Evolutionary conservation across 2,888 invertebrate genomes (phyloP), one percentile per base, ranked within the genome.

Genomic region (Luffia ferchaultella): DNA sequence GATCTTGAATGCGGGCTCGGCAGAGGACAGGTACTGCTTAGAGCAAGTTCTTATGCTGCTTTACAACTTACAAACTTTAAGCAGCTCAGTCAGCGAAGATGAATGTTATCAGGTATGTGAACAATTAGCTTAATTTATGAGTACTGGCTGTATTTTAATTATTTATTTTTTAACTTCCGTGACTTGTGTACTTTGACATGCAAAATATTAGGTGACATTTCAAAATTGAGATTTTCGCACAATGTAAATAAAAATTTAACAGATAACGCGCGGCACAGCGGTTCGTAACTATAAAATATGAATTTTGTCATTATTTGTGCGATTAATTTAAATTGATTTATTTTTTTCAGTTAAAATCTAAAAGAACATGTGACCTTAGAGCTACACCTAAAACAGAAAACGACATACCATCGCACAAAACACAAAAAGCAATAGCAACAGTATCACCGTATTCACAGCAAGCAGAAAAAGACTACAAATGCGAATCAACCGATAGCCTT

Each of bases 41-140:
- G 87, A 89, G 60, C 89, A 89, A 64, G 82, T 89, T 46, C 65
- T 88, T 52, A 85, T 86, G 67, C 73, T 89, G 60, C 72, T 89
- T 53, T 88, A 89, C 64, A 87, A 88, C 60, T 73, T 86, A 46
- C 88, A 88, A 64, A 73, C 87, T 50, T 68, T 87, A 57, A 83
- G 83, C 67, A 83, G 80, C 64, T 82, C 80, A 49, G 79, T 84
- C 57, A 85, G 83, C 60, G 85, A 86, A 67, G 86, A 87, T 59
- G 86, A 86, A 64, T 76, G 77, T 61, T 84, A 76, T 70, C 86
- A 85, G 73, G 80, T 86, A 58, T 61, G 72, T 59, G n/a, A n/a
- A n/a, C n/a, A n/a, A n/a, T n/a, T n/a, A n/a, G n/a, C n/a, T 40
- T 7, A 15, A 15, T 40, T 40, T 40, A 9, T n/a, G n/a, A n/a